Percentiles rank a stretch among this genome's conserved stretches.
Conservation (phyloP, 2,888 invertebrate species). For the Acleris holmiana region DNA sequence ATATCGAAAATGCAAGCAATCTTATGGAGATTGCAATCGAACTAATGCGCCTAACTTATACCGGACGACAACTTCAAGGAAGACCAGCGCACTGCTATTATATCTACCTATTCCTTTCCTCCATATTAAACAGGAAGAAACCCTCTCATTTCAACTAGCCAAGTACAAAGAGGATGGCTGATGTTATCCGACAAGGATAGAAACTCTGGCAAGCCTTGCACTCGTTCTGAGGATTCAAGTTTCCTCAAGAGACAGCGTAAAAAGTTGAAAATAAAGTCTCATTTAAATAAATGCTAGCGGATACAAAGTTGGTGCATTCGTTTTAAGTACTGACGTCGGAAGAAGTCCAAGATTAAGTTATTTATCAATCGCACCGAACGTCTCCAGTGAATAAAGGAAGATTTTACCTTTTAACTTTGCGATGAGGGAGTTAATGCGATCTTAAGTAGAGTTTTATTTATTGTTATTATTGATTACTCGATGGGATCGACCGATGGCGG, state of each 20-base stretch:
- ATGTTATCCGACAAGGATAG: neutral
- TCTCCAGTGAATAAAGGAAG: neutral
- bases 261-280: constrained; percentile 27
- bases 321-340: constrained; percentile 27
- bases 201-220: neutral
- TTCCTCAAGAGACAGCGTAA: constrained; percentile 20
- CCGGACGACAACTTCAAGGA: neutral
- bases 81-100: neutral
- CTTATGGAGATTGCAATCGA: constrained; percentile 6
- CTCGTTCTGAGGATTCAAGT: constrained; percentile 15
- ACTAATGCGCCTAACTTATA: constrained; percentile 6
- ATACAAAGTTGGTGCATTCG: constrained; percentile 35
- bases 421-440: neutral
- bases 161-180: neutral
- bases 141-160: neutral
- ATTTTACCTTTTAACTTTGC: neutral
- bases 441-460: neutral
- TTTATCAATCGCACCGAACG: constrained; percentile 9
- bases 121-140: neutral
- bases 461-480: neutral
- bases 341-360: constrained; percentile 26
- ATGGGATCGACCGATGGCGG: neutral
- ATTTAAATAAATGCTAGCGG: constrained; percentile 37
- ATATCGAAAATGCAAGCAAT: neutral
- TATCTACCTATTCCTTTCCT: neutral